Evolutionary conservation across 2,113 vertebrate species (phyloP), one percentile per base, ranked within the genome.

Genomic region (Cheirogaleus medius): DNA sequence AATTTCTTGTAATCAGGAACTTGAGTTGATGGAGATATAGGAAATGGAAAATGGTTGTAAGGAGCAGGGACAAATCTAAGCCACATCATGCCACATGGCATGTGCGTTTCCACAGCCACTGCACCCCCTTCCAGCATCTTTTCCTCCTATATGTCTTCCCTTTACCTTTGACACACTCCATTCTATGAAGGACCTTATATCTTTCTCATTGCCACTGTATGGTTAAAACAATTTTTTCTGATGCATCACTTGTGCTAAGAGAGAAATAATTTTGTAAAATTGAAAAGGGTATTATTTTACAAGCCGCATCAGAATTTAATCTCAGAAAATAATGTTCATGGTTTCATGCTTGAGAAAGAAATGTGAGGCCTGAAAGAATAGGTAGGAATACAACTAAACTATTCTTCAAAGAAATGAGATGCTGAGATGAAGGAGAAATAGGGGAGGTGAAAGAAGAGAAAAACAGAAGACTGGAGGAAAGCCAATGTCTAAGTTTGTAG

Each of bases 231-330:
- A 60, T 66, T 42, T 71, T 83, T 78, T 54, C 20, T 47, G 25
- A 77, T 68, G 25, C 3, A 52, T 66, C 58, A 63, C 76, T 84
- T 87, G 37, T 84, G 39, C 44, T 71, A 92, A 90, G 49, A 68
- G 13, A 56, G 86, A 85, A 91, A 92, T 87, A 60, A 95, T 87
- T 44, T n/a, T 76, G 29, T 71, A 82, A 83, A 83, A 10, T 49
- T 10, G 23, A 86, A 93, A 93, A 32, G 13, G 21, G 7, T 87
- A 74, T 47, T 87, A n/a, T 91, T 94, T 97, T 84, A 94, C 21
- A 82, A 93, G 10, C 58, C 71, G 42, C 6, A 69, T 20, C 17
- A 42, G 42, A 86, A 76, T 93, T 56, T 6, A 58, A 87, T 91
- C 47, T 69, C 42, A 39, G 68, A 71, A 95, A 95, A 74, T 17